These are phyloP conservation scores for Nannobrachium achirus DNA, from an alignment of 2,113 vertebrate genomes.

Conservation along the genomic window DNA sequence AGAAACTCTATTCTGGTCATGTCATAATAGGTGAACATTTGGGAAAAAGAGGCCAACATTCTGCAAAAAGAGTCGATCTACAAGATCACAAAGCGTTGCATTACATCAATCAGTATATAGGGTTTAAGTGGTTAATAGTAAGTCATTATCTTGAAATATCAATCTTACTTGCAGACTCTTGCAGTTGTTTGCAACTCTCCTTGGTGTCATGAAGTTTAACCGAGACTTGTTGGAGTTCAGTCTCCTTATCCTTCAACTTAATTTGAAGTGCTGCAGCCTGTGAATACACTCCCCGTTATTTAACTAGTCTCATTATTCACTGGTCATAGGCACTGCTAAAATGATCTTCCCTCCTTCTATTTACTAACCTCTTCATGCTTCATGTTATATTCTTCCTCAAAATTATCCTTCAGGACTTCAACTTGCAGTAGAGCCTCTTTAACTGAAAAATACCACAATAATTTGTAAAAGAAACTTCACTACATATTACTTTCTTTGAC, in stretches of 20 bases:
- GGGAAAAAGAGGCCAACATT: too few species aligned
- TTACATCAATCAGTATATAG: too few species aligned
- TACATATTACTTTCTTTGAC: too few species aligned
- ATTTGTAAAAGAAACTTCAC: too few species aligned
- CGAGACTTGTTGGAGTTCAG: conserved; percentile 75
- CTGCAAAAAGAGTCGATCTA: too few species aligned
- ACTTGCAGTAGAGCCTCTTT: conserved; percentile 84
- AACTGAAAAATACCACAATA: conserved; percentile 74
- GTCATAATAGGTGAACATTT: too few species aligned
- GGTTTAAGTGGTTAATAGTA: too few species aligned
- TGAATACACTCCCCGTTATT: conserved; percentile 16
- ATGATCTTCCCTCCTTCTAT: background rate
- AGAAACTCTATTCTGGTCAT: too few species aligned
- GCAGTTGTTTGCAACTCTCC: conserved; percentile 75
- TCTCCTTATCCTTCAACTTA: conserved; percentile 79
- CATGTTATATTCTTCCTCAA: conserved; percentile 76
- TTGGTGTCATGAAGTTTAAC: conserved; percentile 80
- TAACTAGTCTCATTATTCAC: background rate
- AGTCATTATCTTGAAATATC: background rate
- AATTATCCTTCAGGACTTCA: conserved; percentile 82
- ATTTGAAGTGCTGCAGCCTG: conserved; percentile 81
- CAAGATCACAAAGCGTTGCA: too few species aligned
- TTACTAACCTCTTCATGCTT: conserved; percentile 87
- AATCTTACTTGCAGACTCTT: conserved; percentile 85
- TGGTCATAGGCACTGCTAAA: background rate